These are phyloP conservation scores for Sebastes nivosus DNA, from an alignment of 2,797 vertebrate genomes.

Conservation along the genomic window DNA sequence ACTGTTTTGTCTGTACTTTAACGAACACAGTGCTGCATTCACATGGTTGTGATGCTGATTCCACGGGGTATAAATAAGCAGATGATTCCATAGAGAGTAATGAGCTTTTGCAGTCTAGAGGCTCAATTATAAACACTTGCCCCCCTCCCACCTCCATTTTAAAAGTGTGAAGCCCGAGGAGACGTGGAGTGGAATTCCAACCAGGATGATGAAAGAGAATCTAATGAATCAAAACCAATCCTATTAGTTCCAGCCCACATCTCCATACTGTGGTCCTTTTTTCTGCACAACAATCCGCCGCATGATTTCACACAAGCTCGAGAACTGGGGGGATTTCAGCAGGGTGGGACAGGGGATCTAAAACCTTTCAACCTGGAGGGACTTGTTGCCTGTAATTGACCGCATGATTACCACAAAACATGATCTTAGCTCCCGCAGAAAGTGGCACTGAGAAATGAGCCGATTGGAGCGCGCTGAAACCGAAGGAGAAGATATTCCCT, in stretches of 20 bases:
- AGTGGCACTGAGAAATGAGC: slow-evolving; percentile 9
- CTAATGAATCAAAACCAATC: slow-evolving; percentile 93
- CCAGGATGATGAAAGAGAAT: slow-evolving; percentile 88
- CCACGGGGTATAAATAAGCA: slow-evolving; percentile 45
- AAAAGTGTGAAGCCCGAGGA: slow-evolving; percentile 82
- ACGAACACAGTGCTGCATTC: slow-evolving; percentile 20
- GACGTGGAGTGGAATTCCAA: slow-evolving; percentile 90
- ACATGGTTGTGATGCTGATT: slow-evolving; percentile 41
- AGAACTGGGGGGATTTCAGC: slow-evolving; percentile 58
- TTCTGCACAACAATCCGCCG: slow-evolving; percentile 73
- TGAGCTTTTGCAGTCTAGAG: slow-evolving; percentile 59
- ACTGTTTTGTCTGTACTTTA: background rate
- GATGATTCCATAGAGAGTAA: slow-evolving; percentile 64
- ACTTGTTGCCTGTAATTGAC: slow-evolving; percentile 72
- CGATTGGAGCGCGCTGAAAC: background rate
- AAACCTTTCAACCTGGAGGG: slow-evolving; percentile 60
- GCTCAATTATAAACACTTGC: slow-evolving; percentile 68
- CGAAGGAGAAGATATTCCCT: background rate
- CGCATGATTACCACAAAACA: slow-evolving; percentile 65
- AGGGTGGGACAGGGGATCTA: slow-evolving; percentile 35
- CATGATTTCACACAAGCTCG: slow-evolving; percentile 77
- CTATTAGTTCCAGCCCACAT: slow-evolving; percentile 90
- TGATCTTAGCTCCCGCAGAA: slow-evolving; percentile 42
- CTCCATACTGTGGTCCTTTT: slow-evolving; percentile 79
- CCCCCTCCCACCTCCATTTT: slow-evolving; percentile 71